Percentiles rank a stretch among this genome's conserved stretches.
Conservation (phyloP, 2,113 vertebrate genomes). For the Chascanopsetta lugubris region DNA sequence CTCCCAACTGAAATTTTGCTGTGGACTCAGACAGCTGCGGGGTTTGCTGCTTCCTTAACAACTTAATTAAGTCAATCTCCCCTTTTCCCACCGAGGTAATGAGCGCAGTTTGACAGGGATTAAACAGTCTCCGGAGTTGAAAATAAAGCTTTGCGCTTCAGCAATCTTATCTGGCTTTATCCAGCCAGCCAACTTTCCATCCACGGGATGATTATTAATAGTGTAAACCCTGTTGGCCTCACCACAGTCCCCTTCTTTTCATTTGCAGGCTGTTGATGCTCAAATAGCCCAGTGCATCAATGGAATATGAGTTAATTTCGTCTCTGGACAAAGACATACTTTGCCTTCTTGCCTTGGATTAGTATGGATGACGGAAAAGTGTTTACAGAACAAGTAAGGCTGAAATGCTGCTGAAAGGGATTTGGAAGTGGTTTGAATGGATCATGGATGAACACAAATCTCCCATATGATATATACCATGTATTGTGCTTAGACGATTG, state of each 20-base stretch:
- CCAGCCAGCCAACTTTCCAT: constrained; percentile 43
- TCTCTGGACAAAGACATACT: neutral
- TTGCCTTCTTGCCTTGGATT: neutral
- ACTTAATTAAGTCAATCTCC: constrained; percentile 77
- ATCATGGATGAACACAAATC: too few relatives aligned
- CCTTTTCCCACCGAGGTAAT: constrained; percentile 64
- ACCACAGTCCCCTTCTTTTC: constrained; percentile 24
- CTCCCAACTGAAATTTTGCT: constrained; percentile 47
- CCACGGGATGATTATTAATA: constrained; percentile 43
- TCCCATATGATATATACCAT: too few relatives aligned
- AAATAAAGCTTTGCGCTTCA: constrained; percentile 51
- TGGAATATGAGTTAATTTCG: constrained; percentile 12
- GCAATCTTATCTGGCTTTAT: constrained; percentile 56
- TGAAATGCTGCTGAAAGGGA: neutral
- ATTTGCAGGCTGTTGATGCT: constrained; percentile 41
- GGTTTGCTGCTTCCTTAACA: constrained; percentile 70
- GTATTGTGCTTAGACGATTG: neutral
- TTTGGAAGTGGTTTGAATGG: too few relatives aligned
- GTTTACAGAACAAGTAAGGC: neutral
- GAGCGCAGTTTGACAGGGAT: constrained; percentile 71
- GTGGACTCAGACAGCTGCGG: constrained; percentile 66
- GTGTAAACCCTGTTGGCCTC: constrained; percentile 5
- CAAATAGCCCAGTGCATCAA: constrained; percentile 8
- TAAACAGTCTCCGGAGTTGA: constrained; percentile 62
- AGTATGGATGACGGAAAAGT: constrained; percentile 2